Percentiles rank a stretch among this genome's conserved stretches.
Evolutionary conservation across 2,888 invertebrate genomes (phyloP).

Genomic region (Archaeoteleia sp.): DNA sequence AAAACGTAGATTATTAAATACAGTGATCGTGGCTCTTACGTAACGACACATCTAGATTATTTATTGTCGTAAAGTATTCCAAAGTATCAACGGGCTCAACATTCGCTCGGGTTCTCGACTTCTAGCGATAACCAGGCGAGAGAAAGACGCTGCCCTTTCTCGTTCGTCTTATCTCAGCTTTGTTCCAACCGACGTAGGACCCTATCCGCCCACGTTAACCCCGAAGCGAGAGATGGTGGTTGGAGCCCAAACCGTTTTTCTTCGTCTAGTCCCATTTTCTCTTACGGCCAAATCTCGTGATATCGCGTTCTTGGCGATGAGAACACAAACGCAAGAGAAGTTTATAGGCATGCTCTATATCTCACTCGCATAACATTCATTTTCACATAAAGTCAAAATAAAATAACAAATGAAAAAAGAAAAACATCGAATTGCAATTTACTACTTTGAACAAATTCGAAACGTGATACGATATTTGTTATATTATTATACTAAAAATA

Average conservation of each 20-base stretch:
- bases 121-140: constrained; percentile 20
- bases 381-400: too few species aligned
- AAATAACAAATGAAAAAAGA: too few species aligned
- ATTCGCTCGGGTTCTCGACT: constrained; percentile 26
- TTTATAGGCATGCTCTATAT: constrained; percentile 6
- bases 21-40: not conserved
- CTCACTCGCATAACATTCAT: not conserved
- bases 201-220: constrained; percentile 60
- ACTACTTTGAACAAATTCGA: too few species aligned
- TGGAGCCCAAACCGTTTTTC: constrained; percentile 5
- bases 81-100: constrained; percentile 5
- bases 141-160: too few species aligned
- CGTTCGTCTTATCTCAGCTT: constrained; percentile 34
- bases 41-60: constrained; percentile 15
- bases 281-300: constrained; percentile 5
- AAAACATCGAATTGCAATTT: too few species aligned
- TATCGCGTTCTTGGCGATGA: constrained; percentile 7
- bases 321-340: not conserved
- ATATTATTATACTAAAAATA: too few species aligned
- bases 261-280: constrained; percentile 10
- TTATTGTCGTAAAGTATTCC: constrained; percentile 24
- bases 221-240: constrained; percentile 26
- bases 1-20: too few species aligned
- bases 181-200: constrained; percentile 57
- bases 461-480: too few species aligned